Base-by-base conservation (phyloP, 2,888 invertebrate genomes). In the Eupithecia exiguata region DNA sequence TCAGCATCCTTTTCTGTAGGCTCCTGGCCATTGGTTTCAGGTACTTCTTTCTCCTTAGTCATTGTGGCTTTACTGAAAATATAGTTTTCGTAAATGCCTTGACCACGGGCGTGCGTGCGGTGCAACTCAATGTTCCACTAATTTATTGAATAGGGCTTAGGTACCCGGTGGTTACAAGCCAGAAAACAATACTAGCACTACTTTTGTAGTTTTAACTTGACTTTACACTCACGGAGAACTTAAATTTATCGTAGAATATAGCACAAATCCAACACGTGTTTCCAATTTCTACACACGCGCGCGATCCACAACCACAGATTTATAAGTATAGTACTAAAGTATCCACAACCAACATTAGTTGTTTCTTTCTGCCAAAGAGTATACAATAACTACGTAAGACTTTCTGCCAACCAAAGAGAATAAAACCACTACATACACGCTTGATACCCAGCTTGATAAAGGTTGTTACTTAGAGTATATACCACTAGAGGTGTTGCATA, bases 41-140 rank as follows among this genome's bases (percentile, higher is more conserved):
- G 79, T 18, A 86, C 83, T 84, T 93, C 91, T 77, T 91, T 89
- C 78, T 88, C 89, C 74, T 92, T 92, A 81, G 93, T 91, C 94
- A 94, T 94, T 71, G 78, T 84, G 76, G 53, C 62, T 81, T 76
- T 49, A 46, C 83, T 83, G 77, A 9, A 84, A 77, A 68, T 38
- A 62, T 9, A 58, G 58, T 25, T 53, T 53, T 21, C 49, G 49
- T 53, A 12, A 49, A 53, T 25, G 14, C 12, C 14, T 21, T 25
- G 12, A 14, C 5, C 21, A 21, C 21, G 25, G 58, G 58, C 25
- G n/a, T 5, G 46, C n/a, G 21, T 58, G 14, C 25, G 58, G 58
- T 25, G 21, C 25, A 58, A 58, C 58, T 58, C 21, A 53, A 21
- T 21, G 53, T 53, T 21, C 21, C 53, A 21, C 10, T 10, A 53